Evolutionary conservation across 2,888 invertebrate genomes (phyloP), one percentile per base, ranked within the genome.

Genomic region (Polymixis lichenea): DNA sequence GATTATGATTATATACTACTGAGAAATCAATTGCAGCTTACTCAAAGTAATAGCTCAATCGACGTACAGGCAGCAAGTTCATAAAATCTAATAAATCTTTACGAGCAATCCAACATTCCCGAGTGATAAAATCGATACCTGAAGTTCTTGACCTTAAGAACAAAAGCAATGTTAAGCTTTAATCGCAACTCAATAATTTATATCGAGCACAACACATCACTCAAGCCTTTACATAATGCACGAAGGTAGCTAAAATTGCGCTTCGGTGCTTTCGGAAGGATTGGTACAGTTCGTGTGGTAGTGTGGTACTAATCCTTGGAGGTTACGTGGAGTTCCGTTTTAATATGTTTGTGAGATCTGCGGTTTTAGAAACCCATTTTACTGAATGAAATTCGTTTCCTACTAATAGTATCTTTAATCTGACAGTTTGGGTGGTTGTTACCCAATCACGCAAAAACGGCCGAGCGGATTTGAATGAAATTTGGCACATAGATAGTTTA

Each of bases 131-230:
- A 86, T 86, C 88, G 66, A 84, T 80, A 80, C 73, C 78, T 81
- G 60, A 77, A 82, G 86, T 87, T 83, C 83, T 79, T 87, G 87
- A 87, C 88, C 87, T 87, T 78, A 80, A 73, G 68, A 76, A 80
- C 66, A 81, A 75, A 84, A 82, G 78, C 78, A 68, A 78, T 28
- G 77, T 85, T 80, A 74, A 82, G 85, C 72, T 69, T 80, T 81
- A 82, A 83, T 87, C 85, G 87, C 87, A 87, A 85, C 72, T 87
- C 85, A 80, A 87, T 87, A 83, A 87, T 88, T 85, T 87, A 87
- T 88, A 87, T 83, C 83, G 85, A 85, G 76, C 77, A 83, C 87
- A 80, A 83, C 87, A 83, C 87, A 86, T 88, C 87, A 87, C 85
- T 88, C 79, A 53, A 60, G 80, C 75, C 69, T 82, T 80, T 88